Evolutionary conservation across 1,140 invertebrate species (phyloP), one percentile per base, ranked within the genome.

Genomic region (Micrasema longulum): DNA sequence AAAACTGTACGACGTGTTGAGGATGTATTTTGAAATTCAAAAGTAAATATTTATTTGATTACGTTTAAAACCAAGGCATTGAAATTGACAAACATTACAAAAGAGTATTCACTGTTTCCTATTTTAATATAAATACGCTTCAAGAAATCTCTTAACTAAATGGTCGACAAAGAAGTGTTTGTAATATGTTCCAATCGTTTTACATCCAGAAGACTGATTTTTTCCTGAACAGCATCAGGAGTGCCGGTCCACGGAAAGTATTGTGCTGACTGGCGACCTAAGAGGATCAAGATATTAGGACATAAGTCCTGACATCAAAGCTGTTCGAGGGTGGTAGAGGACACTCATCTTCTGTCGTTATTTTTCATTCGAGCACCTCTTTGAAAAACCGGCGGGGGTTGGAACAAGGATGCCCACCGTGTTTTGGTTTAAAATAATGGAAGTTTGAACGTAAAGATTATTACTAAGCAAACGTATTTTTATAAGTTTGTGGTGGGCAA

Each of bases 251-350:
- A 16, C 14, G 55, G 41, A 10, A 38, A 11, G 11, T 11, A 68
- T 55, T 68, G 65, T 53, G 3, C 26, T 31, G 36, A 16, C 55
- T 14, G 26, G 57, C 38, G 35, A 67, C 20, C 68, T 75, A 75
- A 75, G 68, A 75, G 73, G 73, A 75, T 75, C 69, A 75, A 75
- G 65, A 75, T 75, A 75, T 75, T 75, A 75, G 63, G 62, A 31
- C 50, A 35, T 75, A 71, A 75, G 73, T 69, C 69, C 45, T 47
- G 65, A 75, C 73, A 75, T 75, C 73, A 75, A 75, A 75, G 66
- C 60, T 45, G 50, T 38, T 53, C 36, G 22, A n/a, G 60, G 38
- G 48, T 53, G 31, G 41, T 11, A n/a, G 55, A 60, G 67, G 41
- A 57, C 45, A 72, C 57, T 57, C 63, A 60, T 69, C 69, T 75